A percentile compares a stretch with the other conserved stretches of the same genome.
These are phyloP conservation scores for Sesia apiformis DNA, from an alignment of 2,888 invertebrate genomes.

Conservation along the genomic window DNA sequence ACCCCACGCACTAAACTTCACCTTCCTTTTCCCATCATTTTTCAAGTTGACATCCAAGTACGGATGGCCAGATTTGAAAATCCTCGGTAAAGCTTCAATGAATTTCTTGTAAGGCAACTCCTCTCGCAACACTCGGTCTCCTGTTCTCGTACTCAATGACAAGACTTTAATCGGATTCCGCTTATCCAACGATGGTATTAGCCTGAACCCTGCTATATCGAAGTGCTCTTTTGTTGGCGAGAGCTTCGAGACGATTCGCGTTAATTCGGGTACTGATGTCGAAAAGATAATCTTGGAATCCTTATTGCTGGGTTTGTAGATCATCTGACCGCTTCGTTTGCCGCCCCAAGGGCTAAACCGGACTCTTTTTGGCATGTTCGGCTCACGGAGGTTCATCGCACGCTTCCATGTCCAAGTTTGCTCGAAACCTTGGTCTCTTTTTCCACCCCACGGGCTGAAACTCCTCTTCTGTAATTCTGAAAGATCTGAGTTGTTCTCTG, in stretches of 20 bases:
- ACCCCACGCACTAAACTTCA: slow-evolving; percentile 66
- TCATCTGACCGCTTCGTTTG: slow-evolving; percentile 54
- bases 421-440: slow-evolving; percentile 31
- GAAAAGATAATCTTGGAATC: slow-evolving; percentile 49
- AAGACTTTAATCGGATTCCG: slow-evolving; percentile 50
- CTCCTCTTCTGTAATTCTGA: slow-evolving; percentile 38
- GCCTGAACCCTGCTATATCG: slow-evolving; percentile 42
- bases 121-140: slow-evolving; percentile 33
- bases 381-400: slow-evolving; percentile 38
- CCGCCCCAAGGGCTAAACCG: slow-evolving; percentile 68
- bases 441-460: slow-evolving; percentile 67
- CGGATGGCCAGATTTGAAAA: slow-evolving; percentile 55
- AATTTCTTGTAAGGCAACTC: slow-evolving; percentile 48
- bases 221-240: slow-evolving; percentile 30
- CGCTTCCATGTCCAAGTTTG: slow-evolving; percentile 62
- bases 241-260: slow-evolving; percentile 46
- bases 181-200: slow-evolving; percentile 41
- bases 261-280: slow-evolving; percentile 47
- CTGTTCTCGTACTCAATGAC: slow-evolving; percentile 36
- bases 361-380: slow-evolving; percentile 63
- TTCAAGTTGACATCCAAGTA: slow-evolving; percentile 52
- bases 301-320: slow-evolving; percentile 48
- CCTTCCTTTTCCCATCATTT: slow-evolving; percentile 62
- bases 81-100: slow-evolving; percentile 37
- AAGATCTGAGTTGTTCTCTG: slow-evolving; percentile 30